These are phyloP conservation scores for Leptinotarsa defecta DNA, from an alignment of 1,140 invertebrate genomes.

Conservation along the genomic window DNA sequence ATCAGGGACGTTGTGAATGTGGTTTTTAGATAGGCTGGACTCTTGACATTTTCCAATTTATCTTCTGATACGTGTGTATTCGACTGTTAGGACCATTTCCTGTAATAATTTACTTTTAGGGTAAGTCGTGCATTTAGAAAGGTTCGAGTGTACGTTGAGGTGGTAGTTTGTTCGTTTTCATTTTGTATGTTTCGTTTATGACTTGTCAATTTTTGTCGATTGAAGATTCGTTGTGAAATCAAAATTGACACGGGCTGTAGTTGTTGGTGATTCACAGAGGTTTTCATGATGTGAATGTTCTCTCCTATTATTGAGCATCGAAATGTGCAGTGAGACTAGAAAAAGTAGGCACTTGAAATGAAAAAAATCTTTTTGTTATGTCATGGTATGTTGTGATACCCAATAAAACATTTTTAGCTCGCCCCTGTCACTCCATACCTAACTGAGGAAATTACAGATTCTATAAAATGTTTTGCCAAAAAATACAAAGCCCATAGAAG, in stretches of 20 bases:
- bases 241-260: too few relatives aligned
- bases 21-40: constrained; percentile 72
- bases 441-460: too few relatives aligned
- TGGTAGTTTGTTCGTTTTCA: constrained; percentile 25
- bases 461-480: too few relatives aligned
- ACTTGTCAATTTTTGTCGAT: neutral
- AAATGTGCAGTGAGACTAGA: too few relatives aligned
- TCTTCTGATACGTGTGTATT: constrained; percentile 33
- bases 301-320: too few relatives aligned
- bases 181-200: constrained; percentile 7
- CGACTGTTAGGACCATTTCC: constrained; percentile 45
- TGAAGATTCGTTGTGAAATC: too few relatives aligned
- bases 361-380: neutral
- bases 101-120: constrained; percentile 28
- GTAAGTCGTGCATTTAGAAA: constrained; percentile 36
- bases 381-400: neutral
- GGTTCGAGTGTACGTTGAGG: constrained; percentile 18
- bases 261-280: too few relatives aligned
- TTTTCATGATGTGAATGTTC: too few relatives aligned
- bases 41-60: neutral
- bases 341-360: too few relatives aligned
- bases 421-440: too few relatives aligned
- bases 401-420: neutral
- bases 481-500: too few relatives aligned
- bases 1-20: constrained; percentile 81